Evolutionary conservation across 2,888 invertebrate genomes (phyloP), one percentile per base, ranked within the genome.

Genomic region (Plagodis pulveraria): DNA sequence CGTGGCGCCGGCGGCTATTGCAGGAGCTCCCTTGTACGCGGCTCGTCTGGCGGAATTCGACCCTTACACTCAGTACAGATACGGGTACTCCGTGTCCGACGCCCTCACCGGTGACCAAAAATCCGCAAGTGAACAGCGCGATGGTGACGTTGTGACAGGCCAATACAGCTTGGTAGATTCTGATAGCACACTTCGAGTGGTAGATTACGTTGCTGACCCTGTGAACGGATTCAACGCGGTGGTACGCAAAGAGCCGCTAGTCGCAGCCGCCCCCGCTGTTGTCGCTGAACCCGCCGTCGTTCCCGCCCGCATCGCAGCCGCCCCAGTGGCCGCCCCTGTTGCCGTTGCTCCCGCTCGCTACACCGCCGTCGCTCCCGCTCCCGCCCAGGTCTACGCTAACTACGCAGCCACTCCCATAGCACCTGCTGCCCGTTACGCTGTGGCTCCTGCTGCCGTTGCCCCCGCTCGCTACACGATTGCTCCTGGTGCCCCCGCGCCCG

Each of bases 351-450:
- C 71, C 45, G 72, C 73, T 5, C 68, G 70, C 10, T 71, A 70
- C 44, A 68, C 71, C 5, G 59, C 65, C 0, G 71, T 73, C 6
- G 63, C 76, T 5, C 6, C 71, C 92, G 62, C 87, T 93, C 62
- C 94, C 32, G 95, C 97, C 76, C 95, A 95, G 51, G 94, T 94
- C 46, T 44, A 44, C 44, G 91, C 97, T 45, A 87, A 93, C 11
- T 95, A 95, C 73, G 71, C 73, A 8, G 72, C 71, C 41, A 62
- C 52, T 10, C 50, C 60, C 10, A 65, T 69, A 34, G 59, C 71
- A 38, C 67, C 72, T 11, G 52, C 72, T 55, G 68, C 70, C 36
- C 71, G 68, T 12, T 71, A 73, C 56, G 67, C 80, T 11, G 58
- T 73, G 22, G 72, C 75, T 12, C 70, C 78, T 0, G 62, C 52